Conservation (phyloP, 2,797 vertebrate genomes). For the Pipistrellus pygmaeus region DNA sequence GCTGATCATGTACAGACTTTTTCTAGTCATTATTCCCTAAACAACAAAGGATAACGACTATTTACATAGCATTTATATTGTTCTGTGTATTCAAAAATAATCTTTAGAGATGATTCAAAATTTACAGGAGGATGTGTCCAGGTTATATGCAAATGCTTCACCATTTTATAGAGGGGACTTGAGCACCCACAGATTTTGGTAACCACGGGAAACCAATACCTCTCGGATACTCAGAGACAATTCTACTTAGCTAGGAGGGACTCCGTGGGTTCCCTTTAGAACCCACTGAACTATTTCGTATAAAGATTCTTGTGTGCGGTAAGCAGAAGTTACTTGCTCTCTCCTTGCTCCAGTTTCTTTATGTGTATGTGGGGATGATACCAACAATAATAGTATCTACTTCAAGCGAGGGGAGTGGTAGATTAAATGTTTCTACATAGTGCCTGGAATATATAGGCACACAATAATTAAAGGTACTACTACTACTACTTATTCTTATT, state of each 20-base stretch:
- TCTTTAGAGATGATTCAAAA: neutral
- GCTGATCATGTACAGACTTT: neutral
- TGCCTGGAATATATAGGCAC: neutral
- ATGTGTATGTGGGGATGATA: neutral
- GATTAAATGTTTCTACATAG: neutral
- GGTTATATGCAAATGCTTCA: neutral
- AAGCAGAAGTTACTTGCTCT: neutral
- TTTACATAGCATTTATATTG: neutral
- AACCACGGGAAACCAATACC: neutral
- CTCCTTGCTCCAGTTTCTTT: neutral
- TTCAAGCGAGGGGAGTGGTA: neutral
- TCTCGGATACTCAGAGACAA: no score
- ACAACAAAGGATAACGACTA: neutral
- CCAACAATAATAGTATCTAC: neutral
- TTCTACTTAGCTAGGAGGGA: neutral
- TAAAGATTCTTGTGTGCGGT: neutral
- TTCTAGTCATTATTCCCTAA: neutral
- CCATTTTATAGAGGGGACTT: neutral
- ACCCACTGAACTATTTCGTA: neutral
- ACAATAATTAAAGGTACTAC: neutral
- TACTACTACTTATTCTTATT: neutral
- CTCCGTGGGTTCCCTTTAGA: neutral
- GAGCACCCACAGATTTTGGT: neutral
- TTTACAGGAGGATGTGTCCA: neutral
- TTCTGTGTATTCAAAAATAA: neutral